Evolutionary conservation across 2,797 vertebrate species (phyloP).

Genomic region (Fratercula arctica): DNA sequence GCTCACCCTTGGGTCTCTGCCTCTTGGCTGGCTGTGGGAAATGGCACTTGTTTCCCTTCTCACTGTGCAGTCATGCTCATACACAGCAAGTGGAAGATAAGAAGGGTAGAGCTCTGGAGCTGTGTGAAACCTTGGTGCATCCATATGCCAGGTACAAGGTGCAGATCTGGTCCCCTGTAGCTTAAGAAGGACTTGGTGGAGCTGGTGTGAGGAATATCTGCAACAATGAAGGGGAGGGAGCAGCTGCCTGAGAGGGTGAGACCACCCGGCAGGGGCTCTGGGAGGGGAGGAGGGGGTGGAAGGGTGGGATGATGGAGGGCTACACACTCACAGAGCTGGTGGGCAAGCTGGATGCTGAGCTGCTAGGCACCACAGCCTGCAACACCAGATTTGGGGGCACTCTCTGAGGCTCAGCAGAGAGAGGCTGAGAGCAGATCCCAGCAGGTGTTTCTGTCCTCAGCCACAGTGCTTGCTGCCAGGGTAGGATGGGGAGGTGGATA

Average conservation of each 20-base stretch:
- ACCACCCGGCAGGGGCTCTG: rapidly evolving
- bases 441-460: not conserved
- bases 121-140: not conserved
- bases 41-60: conserved; percentile 18
- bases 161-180: not conserved
- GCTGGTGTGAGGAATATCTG: not conserved
- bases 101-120: not conserved
- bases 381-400: no score
- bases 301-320: no score
- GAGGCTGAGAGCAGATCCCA: not conserved
- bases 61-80: rapidly evolving
- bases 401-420: not conserved
- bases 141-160: rapidly evolving
- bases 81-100: not conserved
- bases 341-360: not conserved
- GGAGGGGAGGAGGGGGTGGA: no score
- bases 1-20: not conserved
- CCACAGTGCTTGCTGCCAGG: not conserved
- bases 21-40: conserved; percentile 42
- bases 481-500: not conserved
- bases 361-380: not conserved
- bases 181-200: rapidly evolving
- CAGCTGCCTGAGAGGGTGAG: not conserved
- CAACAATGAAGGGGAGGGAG: not conserved
- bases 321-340: not conserved